Conservation (phyloP, 2,113 vertebrate species). For the Bothrops jararaca region DNA sequence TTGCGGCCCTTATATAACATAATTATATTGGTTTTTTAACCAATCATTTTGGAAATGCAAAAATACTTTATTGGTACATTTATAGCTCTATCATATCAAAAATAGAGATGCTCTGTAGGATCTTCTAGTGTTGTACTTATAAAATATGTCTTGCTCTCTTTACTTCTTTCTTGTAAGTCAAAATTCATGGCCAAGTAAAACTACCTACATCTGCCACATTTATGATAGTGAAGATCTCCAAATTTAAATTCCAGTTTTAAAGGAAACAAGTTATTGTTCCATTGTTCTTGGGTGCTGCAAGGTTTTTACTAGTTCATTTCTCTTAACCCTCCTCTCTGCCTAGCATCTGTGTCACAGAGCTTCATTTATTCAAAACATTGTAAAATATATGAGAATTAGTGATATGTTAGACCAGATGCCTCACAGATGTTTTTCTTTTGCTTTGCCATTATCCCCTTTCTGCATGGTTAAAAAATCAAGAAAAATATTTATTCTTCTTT, state of each 20-base stretch:
- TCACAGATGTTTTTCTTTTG: neutral
- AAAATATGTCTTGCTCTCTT: neutral
- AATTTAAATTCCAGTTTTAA: neutral
- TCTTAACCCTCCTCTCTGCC: neutral
- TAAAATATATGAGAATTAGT: neutral
- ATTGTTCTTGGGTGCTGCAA: neutral
- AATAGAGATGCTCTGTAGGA: neutral
- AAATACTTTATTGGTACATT: neutral
- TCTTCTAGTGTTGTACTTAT: neutral
- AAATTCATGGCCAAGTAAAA: neutral
- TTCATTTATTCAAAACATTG: neutral
- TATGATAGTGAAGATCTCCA: neutral
- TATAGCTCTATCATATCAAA: neutral
- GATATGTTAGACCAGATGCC: neutral
- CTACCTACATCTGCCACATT: neutral
- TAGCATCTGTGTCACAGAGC: neutral
- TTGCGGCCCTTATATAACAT: neutral
- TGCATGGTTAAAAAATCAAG: neutral
- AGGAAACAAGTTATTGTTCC: neutral
- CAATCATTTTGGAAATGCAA: neutral
- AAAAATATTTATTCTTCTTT: neutral
- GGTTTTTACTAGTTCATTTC: neutral
- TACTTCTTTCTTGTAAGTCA: neutral
- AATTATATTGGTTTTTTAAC: neutral
- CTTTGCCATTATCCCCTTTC: neutral